Evolutionary conservation across 2,113 vertebrate species (phyloP).

Genomic region (Mustela lutreola): DNA sequence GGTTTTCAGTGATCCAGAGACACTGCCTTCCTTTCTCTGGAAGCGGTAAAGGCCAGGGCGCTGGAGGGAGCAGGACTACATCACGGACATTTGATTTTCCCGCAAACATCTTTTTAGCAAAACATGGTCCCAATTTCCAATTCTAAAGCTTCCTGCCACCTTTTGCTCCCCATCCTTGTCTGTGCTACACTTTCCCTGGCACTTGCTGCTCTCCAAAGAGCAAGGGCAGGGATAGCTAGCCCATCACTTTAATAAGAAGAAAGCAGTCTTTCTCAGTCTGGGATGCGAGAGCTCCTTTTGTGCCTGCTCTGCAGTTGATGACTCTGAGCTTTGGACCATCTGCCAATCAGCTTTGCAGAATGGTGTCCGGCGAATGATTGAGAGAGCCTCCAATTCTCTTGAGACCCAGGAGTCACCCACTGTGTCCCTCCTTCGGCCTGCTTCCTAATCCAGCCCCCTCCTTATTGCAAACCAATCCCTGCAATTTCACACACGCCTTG

Average conservation of each 20-base stretch:
- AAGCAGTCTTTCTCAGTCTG: background rate
- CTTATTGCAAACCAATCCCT: background rate
- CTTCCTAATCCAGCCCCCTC: background rate
- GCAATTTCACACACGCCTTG: background rate
- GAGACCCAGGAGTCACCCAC: background rate
- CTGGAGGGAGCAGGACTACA: background rate
- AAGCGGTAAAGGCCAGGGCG: background rate
- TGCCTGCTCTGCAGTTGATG: background rate
- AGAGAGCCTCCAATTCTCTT: background rate
- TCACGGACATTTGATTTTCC: conserved; percentile 21
- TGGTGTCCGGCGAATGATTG: background rate
- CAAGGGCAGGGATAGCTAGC: background rate
- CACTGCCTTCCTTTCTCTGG: background rate
- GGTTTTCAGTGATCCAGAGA: conserved; percentile 53
- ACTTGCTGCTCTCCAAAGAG: background rate
- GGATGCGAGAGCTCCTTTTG: background rate
- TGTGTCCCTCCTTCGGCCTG: background rate
- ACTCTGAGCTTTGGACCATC: background rate
- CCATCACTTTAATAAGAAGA: background rate
- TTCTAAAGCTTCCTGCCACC: background rate
- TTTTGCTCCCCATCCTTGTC: background rate
- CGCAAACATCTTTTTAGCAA: background rate
- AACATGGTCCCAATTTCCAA: background rate
- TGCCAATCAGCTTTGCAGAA: background rate
- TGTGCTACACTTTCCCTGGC: background rate